Evolutionary conservation across 2,888 invertebrate genomes (phyloP), one percentile per base, ranked within the genome.

Genomic region (Caenorhabditis zanzibari): DNA sequence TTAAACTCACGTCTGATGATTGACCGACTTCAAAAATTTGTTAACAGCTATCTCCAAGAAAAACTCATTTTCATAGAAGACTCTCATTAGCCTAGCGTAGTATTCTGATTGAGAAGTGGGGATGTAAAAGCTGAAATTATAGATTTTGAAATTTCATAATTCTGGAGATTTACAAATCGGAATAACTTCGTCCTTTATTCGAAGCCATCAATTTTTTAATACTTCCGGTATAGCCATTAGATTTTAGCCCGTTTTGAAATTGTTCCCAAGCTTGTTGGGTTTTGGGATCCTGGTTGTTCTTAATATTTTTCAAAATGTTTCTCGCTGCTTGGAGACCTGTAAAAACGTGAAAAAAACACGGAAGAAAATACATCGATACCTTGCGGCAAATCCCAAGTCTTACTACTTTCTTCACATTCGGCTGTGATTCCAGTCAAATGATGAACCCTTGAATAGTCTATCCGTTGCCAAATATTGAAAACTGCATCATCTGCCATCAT

Each of bases 391-490:
- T 16, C n/a, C 58, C 32, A 32, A 9, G 22, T 14, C 2, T 9
- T 22, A 35, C 2, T 2, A 12, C 12, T 10, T 16, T 61, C n/a
- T 41, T 32, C 32, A 32, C 4, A 7, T 32, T 32, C 32, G 7
- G 35, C 0, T 6, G n/a, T n/a, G 52, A 52, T 5, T 10, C 59
- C 59, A 6, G n/a, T 44, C 2, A 73, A 10, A 44, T 76, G 73
- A 52, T 66, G 68, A 41, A 77, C 82, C 32, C 72, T 56, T 12
- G 28, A 22, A n/a, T 47, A 76, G 56, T 82, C 76, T 14, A 84
- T 68, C 38, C 47, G 32, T 16, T 80, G 74, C 84, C 84, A 84
- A 49, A 84, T 66, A 19, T 84, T 84, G 81, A 81, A 84, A n/a
- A 69, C 19, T 0, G 68, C 10, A 54, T 84, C 84, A 44, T 84